Conservation (phyloP, 2,888 invertebrate species). For the Leucoptera coffeella region DNA sequence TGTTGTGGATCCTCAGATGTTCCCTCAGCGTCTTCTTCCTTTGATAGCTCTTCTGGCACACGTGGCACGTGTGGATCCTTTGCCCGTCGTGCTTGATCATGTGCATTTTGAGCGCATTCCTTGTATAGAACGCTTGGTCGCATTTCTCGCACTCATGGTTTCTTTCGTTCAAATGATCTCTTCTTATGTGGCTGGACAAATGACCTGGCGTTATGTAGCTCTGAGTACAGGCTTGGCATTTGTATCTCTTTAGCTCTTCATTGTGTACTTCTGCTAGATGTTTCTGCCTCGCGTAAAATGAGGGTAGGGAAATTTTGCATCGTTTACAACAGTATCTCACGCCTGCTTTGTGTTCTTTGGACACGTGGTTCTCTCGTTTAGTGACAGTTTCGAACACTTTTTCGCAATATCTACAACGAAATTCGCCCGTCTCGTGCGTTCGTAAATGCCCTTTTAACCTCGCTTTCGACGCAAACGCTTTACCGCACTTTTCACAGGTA, state of each 20-base stretch:
- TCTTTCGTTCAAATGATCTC: constrained; percentile 36
- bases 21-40: constrained; percentile 35
- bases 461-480: constrained; percentile 46
- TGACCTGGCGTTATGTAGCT: constrained; percentile 44
- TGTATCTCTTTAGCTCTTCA: constrained; percentile 36
- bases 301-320: constrained; percentile 29
- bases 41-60: constrained; percentile 45
- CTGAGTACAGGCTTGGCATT: constrained; percentile 38
- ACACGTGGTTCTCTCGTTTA: constrained; percentile 36
- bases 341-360: constrained; percentile 37
- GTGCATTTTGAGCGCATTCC: constrained; percentile 50
- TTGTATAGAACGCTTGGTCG: constrained; percentile 44
- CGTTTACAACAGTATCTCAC: constrained; percentile 33
- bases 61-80: constrained; percentile 39
- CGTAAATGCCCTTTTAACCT: constrained; percentile 42
- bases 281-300: constrained; percentile 37
- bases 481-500: constrained; percentile 46
- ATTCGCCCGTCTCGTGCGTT: constrained; percentile 43
- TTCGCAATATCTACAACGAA: constrained; percentile 29
- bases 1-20: constrained; percentile 38
- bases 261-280: constrained; percentile 39
- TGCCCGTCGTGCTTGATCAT: constrained; percentile 51
- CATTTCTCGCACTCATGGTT: constrained; percentile 48
- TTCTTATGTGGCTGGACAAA: constrained; percentile 30
- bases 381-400: constrained; percentile 34